These are phyloP conservation scores for Cyclophora albipunctata DNA, from an alignment of 2,888 invertebrate genomes.

Conservation along the genomic window DNA sequence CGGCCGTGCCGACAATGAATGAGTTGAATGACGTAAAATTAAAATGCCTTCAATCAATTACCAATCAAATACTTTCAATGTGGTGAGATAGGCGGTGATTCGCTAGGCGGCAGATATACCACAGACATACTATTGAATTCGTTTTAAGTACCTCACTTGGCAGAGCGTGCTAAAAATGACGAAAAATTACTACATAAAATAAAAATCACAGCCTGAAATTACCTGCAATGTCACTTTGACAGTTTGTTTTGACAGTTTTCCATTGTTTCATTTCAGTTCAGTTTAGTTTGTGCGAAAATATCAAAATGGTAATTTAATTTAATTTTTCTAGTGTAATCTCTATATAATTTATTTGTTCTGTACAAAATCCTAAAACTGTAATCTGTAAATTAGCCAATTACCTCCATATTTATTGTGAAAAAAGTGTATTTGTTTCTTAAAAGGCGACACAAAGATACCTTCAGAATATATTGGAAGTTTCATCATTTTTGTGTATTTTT, in stretches of 20 bases:
- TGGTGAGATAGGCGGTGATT: too few relatives aligned
- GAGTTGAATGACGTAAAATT: too few relatives aligned
- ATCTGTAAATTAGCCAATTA: conserved; percentile 16
- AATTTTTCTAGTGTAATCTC: conserved; percentile 39
- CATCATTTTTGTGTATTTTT: conserved; percentile 10
- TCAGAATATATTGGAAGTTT: conserved; percentile 19
- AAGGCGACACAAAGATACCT: conserved; percentile 20
- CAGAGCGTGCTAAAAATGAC: too few relatives aligned
- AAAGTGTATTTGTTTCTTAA: conserved; percentile 27
- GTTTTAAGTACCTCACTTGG: too few relatives aligned
- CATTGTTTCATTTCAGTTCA: conserved; percentile 12
- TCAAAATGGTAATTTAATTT: conserved; percentile 66
- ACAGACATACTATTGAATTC: too few relatives aligned
- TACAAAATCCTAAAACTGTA: not conserved
- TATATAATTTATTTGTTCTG: conserved; percentile 3
- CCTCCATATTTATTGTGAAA: conserved; percentile 34
- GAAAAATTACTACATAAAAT: too few relatives aligned
- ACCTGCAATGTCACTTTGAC: not conserved
- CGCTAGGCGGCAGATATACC: too few relatives aligned
- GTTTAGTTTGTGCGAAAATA: conserved; percentile 31
- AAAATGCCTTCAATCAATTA: too few relatives aligned
- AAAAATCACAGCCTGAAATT: too few relatives aligned
- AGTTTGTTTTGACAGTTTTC: conserved; percentile 3
- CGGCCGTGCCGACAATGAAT: too few relatives aligned
- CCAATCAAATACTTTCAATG: too few relatives aligned